Percentiles rank a stretch among this genome's conserved stretches.
phyloP scores from a whole-genome alignment of 2,888 invertebrate genomes.

The Synergus itoensis region DNA sequence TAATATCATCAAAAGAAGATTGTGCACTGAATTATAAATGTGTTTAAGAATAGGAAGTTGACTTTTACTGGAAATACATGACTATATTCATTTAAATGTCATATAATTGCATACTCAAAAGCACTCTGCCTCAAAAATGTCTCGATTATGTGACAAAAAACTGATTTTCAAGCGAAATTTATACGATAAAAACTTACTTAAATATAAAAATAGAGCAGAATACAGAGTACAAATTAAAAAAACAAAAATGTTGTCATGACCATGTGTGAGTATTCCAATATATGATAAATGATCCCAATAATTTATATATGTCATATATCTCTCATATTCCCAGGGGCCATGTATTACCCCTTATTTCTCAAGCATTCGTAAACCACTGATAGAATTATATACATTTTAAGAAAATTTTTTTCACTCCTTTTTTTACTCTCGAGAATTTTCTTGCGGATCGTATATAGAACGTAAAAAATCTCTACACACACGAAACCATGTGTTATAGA shows the following conservation, averaged over 20 bases:
- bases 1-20: slow-evolving; percentile 21
- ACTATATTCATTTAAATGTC: neutral
- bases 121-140: too few relatives aligned
- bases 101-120: neutral
- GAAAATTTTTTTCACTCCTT: too few relatives aligned
- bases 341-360: neutral
- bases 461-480: neutral
- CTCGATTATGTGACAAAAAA: too few relatives aligned
- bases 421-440: neutral
- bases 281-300: too few relatives aligned
- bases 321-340: neutral
- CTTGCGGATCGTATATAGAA: neutral
- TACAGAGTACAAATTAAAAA: too few relatives aligned
- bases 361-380: neutral
- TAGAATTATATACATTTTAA: neutral
- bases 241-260: too few relatives aligned
- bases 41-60: slow-evolving; percentile 12
- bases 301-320: too few relatives aligned
- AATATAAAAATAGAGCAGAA: too few relatives aligned
- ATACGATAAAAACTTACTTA: too few relatives aligned
- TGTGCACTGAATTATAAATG: slow-evolving; percentile 14
- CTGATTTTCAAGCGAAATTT: too few relatives aligned
- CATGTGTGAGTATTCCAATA: too few relatives aligned
- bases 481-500: neutral
- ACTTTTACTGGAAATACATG: slow-evolving; percentile 1